These are phyloP conservation scores for Rutilus rutilus DNA, from an alignment of 2,113 vertebrate species.

Conservation along the genomic window DNA sequence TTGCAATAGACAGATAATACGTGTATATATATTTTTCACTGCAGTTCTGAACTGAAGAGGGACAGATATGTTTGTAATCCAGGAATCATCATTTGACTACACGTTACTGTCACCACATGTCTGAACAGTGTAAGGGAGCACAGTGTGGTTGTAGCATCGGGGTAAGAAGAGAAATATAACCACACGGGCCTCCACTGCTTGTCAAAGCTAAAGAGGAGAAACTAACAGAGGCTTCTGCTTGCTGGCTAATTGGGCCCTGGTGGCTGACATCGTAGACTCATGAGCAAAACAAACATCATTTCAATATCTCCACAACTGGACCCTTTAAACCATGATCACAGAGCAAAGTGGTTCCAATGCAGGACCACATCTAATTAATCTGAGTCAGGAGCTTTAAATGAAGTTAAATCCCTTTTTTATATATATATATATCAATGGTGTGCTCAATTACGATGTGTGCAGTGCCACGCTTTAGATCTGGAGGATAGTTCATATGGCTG, in stretches of 20 bases:
- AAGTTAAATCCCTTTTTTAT: slow-evolving; percentile 46
- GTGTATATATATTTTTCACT: too few species aligned
- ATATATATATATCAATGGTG: slow-evolving; percentile 66
- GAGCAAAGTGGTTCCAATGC: slow-evolving; percentile 72
- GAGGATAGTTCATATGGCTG: slow-evolving; percentile 72
- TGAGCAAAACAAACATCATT: slow-evolving; percentile 81
- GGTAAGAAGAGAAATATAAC: slow-evolving; percentile 65
- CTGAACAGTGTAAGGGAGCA: slow-evolving; percentile 60
- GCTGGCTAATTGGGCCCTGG: slow-evolving; percentile 78
- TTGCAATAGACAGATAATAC: not conserved
- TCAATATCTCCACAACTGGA: slow-evolving; percentile 74
- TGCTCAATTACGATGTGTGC: slow-evolving; percentile 77
- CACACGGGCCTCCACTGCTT: slow-evolving; percentile 52
- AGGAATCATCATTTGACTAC: not conserved
- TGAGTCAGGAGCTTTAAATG: slow-evolving; percentile 72
- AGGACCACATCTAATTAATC: slow-evolving; percentile 78
- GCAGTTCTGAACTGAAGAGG: slow-evolving; percentile 52
- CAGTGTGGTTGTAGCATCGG: slow-evolving; percentile 32
- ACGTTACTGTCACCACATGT: slow-evolving; percentile 14
- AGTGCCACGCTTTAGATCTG: slow-evolving; percentile 68
- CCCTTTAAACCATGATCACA: slow-evolving; percentile 80
- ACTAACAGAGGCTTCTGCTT: slow-evolving; percentile 73
- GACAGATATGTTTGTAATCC: slow-evolving; percentile 68
- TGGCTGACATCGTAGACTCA: slow-evolving; percentile 73
- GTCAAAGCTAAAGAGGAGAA: slow-evolving; percentile 69